These are phyloP conservation scores for Centropristis striata DNA, from an alignment of 2,113 vertebrate species.

Conservation along the genomic window DNA sequence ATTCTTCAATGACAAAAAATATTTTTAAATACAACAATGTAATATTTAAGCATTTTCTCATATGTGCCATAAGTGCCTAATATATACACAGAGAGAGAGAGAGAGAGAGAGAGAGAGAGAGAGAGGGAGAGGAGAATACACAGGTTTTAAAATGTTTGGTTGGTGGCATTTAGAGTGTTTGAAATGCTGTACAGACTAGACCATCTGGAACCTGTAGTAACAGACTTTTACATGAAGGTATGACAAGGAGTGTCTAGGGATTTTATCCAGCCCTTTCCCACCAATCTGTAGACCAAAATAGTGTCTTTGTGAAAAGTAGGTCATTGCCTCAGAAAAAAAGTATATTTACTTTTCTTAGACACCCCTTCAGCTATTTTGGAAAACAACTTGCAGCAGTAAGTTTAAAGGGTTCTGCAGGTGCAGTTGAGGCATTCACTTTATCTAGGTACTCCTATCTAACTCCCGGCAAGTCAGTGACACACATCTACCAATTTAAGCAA, in stretches of 20 bases:
- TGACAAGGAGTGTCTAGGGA: constrained; percentile 24
- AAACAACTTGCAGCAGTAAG: constrained; percentile 13
- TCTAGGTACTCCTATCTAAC: constrained; percentile 18
- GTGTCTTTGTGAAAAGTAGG: constrained; percentile 49
- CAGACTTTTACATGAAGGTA: constrained; percentile 16
- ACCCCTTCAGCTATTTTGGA: constrained; percentile 33
- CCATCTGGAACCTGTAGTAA: constrained; percentile 10
- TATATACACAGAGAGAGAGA: constrained; percentile 1
- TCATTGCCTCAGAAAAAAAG: constrained; percentile 14
- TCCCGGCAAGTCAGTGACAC: constrained; percentile 20
- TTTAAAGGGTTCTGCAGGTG: constrained; percentile 35
- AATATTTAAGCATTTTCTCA: not conserved
- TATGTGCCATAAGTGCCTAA: constrained; percentile 46
- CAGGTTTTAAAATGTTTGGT: not conserved
- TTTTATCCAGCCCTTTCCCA: not conserved
- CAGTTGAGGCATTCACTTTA: constrained; percentile 30
- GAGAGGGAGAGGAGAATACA: not conserved
- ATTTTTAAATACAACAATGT: not conserved
- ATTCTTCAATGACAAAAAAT: not conserved
- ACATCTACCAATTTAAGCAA: constrained; percentile 8
- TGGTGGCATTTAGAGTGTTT: constrained; percentile 3
- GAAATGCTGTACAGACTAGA: constrained; percentile 15
- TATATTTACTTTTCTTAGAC: constrained; percentile 36
- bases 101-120: too few relatives aligned
- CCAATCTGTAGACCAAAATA: constrained; percentile 18